Evolutionary conservation across 1,140 invertebrate genomes (phyloP).

Genomic region (Apis dorsata): DNA sequence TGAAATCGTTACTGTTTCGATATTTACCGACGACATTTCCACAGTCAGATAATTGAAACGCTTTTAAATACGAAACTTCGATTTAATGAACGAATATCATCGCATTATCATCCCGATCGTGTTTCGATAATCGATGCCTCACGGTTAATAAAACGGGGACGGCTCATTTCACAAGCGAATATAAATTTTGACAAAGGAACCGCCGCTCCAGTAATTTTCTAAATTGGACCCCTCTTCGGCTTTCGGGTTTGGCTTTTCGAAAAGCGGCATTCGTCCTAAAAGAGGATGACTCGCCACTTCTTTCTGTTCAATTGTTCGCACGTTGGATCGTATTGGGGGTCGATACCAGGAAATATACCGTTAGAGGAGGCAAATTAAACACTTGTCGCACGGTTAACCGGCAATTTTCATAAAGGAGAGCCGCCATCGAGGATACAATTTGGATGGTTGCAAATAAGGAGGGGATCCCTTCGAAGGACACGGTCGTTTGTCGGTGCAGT

Average conservation of each 20-base stretch:
- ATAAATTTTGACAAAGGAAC: background rate
- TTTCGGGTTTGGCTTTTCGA: background rate
- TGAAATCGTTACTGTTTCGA: background rate
- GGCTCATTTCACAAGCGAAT: background rate
- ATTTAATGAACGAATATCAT: constrained; percentile 19
- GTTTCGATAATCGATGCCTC: background rate
- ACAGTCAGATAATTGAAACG: background rate
- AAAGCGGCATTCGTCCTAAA: background rate
- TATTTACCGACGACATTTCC: background rate
- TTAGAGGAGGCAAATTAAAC: constrained; percentile 51
- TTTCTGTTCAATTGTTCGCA: background rate
- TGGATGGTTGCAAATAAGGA: constrained; percentile 45
- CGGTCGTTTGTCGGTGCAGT: constrained; percentile 24
- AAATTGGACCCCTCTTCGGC: background rate
- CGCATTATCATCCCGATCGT: background rate
- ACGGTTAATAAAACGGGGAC: constrained; percentile 7
- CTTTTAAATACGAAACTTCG: constrained; percentile 1
- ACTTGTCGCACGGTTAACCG: constrained; percentile 61
- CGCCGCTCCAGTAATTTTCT: background rate
- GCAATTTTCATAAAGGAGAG: constrained; percentile 59
- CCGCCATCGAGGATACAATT: constrained; percentile 58
- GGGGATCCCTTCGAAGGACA: background rate
- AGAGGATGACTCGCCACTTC: background rate
- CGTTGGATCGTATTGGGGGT: background rate
- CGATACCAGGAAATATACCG: background rate